These are phyloP conservation scores for Ceratosolen solmsi DNA, from an alignment of 1,140 invertebrate species.

Conservation along the genomic window DNA sequence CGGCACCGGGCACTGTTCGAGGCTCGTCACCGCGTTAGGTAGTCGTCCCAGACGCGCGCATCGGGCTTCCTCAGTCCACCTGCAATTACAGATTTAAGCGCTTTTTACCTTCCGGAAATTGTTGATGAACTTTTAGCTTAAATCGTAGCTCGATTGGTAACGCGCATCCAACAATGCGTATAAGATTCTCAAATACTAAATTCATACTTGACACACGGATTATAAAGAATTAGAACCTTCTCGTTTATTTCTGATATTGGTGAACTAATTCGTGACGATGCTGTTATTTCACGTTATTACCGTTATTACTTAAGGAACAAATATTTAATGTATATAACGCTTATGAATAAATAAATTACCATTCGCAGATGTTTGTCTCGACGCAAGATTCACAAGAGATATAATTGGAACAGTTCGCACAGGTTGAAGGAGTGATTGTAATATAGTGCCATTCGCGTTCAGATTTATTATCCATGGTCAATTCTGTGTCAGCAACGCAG, in stretches of 20 bases:
- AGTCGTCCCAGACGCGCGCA: slow-evolving; percentile 87
- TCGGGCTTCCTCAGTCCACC: slow-evolving; percentile 84
- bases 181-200: too few relatives aligned
- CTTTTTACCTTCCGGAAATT: too few relatives aligned
- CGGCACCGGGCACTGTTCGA: slow-evolving; percentile 81
- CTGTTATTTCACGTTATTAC: neutral
- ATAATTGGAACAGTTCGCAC: slow-evolving; percentile 89
- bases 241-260: neutral
- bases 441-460: slow-evolving; percentile 83
- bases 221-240: too few relatives aligned
- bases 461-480: slow-evolving; percentile 60
- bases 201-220: too few relatives aligned
- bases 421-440: slow-evolving; percentile 85
- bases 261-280: neutral
- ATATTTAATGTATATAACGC: neutral
- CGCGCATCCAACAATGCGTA: too few relatives aligned
- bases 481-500: slow-evolving; percentile 72
- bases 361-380: slow-evolving; percentile 83
- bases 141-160: too few relatives aligned
- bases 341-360: slow-evolving; percentile 68
- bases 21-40: slow-evolving; percentile 77
- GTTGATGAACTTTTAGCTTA: too few relatives aligned
- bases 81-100: neutral
- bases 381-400: slow-evolving; percentile 89
- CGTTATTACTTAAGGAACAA: neutral